Evolutionary conservation across 2,888 invertebrate genomes (phyloP).

Genomic region (Fragum fragum): DNA sequence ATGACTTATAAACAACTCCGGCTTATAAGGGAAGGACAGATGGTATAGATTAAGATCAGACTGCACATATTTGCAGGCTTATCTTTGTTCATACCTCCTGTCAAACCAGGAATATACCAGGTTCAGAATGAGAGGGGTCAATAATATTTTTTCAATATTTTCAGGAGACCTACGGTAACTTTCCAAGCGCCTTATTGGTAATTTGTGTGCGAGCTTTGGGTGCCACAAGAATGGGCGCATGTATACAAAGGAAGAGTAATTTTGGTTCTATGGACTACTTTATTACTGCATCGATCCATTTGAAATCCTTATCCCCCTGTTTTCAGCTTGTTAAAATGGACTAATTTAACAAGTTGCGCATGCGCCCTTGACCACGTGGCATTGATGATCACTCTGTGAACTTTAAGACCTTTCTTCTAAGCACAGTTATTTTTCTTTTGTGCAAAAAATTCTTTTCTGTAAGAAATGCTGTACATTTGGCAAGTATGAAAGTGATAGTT

Average conservation of each 20-base stretch:
- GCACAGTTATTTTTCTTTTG: background rate
- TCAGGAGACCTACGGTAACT: conserved; percentile 64
- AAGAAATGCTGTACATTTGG: background rate
- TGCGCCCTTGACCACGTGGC: conserved; percentile 14
- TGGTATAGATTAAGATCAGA: too few relatives aligned
- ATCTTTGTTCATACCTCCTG: too few relatives aligned
- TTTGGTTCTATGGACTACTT: conserved; percentile 47
- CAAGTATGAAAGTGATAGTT: conserved; percentile 4
- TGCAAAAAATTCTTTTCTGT: background rate
- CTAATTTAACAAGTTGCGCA: background rate
- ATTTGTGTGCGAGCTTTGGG: conserved; percentile 9
- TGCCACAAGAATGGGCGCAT: background rate
- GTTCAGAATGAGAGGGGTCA: too few relatives aligned
- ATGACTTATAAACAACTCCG: too few relatives aligned
- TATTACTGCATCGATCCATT: conserved; percentile 44
- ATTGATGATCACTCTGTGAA: conserved; percentile 11
- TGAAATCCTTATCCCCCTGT: conserved; percentile 37
- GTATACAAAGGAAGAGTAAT: conserved; percentile 7
- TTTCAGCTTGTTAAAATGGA: background rate
- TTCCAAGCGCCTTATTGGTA: conserved; percentile 68
- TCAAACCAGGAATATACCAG: too few relatives aligned
- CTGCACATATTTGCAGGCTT: too few relatives aligned
- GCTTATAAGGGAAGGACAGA: too few relatives aligned
- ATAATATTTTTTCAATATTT: too few relatives aligned
- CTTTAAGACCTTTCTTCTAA: background rate